Conservation (phyloP, 53 echinoderm and acorn worm species). For the Mesocentrotus franciscanus region DNA sequence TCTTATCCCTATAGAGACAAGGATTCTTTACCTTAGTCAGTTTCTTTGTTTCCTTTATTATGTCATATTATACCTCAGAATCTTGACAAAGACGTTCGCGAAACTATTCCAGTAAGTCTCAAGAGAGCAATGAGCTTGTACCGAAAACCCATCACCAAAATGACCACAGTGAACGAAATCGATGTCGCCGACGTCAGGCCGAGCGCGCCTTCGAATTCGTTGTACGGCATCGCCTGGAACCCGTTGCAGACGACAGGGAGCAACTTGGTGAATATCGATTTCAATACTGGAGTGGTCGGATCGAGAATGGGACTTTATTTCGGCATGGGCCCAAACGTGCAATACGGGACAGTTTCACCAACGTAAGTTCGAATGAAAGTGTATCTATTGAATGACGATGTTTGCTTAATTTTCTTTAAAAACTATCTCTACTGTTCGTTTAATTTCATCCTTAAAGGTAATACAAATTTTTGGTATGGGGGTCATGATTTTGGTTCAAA, state of each 20-base stretch:
- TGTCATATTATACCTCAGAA: background rate
- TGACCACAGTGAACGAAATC: background rate
- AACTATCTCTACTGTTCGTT: too few species aligned
- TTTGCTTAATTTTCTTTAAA: background rate
- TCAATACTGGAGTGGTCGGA: constrained; percentile 65
- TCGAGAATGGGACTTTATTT: constrained; percentile 71
- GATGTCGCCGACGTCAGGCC: background rate
- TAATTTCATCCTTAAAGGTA: too few species aligned
- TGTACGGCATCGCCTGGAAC: constrained; percentile 90
- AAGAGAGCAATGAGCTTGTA: constrained; percentile 30
- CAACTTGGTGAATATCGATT: constrained; percentile 71
- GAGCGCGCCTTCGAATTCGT: background rate
- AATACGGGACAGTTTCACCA: constrained; percentile 88
- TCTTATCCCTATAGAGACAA: too few species aligned
- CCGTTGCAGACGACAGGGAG: constrained; percentile 69
- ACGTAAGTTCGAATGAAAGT: constrained; percentile 66
- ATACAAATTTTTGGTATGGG: too few species aligned
- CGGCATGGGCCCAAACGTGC: constrained; percentile 79
- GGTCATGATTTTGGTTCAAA: too few species aligned
- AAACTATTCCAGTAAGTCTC: constrained; percentile 29
- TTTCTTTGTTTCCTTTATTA: too few species aligned
- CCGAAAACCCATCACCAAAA: background rate
- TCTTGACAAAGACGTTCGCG: constrained; percentile 8
- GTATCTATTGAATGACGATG: background rate
- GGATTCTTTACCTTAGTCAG: too few species aligned